These are phyloP conservation scores for Cephus rjabovi DNA, from an alignment of 2,888 invertebrate species.

Conservation along the genomic window DNA sequence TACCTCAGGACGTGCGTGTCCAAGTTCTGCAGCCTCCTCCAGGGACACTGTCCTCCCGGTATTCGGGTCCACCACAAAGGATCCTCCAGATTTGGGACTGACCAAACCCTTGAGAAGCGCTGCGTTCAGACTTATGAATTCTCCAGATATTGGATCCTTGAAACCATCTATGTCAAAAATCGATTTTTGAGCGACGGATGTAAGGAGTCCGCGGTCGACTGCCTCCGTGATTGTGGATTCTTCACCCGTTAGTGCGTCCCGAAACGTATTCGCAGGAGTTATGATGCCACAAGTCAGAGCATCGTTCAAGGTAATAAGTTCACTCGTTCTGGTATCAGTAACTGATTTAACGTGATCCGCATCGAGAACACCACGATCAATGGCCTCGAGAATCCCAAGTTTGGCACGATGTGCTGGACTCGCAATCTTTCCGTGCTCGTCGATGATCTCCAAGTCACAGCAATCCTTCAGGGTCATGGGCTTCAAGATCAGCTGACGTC, in stretches of 20 bases:
- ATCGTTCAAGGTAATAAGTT: constrained; percentile 85
- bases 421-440: constrained; percentile 79
- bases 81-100: constrained; percentile 79
- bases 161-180: constrained; percentile 95
- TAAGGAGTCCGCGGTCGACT: constrained; percentile 88
- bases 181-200: constrained; percentile 86
- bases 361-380: constrained; percentile 89
- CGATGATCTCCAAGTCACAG: constrained; percentile 83
- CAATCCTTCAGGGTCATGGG: constrained; percentile 94
- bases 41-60: constrained; percentile 81
- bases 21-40: constrained; percentile 82
- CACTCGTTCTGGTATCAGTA: constrained; percentile 82
- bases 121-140: constrained; percentile 86
- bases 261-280: constrained; percentile 78
- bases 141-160: constrained; percentile 83
- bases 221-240: constrained; percentile 86
- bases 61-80: constrained; percentile 79
- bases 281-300: constrained; percentile 87
- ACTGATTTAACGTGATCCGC: constrained; percentile 86
- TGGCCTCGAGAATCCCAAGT: constrained; percentile 85
- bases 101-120: constrained; percentile 83
- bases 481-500: constrained; percentile 83
- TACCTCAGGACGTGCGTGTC: constrained; percentile 85
- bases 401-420: constrained; percentile 84
- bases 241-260: constrained; percentile 78